A percentile compares a stretch with the other conserved stretches of the same genome.
phyloP scores from a whole-genome alignment of 2,888 invertebrate genomes.

The Gonocerus acuteangulatus region DNA sequence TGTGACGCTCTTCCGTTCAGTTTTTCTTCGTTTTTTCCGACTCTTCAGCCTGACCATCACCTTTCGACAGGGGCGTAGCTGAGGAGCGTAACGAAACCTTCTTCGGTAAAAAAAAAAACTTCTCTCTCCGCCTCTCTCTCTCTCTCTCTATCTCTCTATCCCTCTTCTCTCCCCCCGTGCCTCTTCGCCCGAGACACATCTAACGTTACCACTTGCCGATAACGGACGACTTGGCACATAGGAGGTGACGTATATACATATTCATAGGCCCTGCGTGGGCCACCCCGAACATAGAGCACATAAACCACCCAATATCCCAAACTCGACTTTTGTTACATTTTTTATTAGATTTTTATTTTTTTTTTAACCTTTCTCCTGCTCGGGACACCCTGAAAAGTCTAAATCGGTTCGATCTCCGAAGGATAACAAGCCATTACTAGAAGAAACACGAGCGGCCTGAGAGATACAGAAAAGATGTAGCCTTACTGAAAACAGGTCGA shows the following conservation, averaged over 20 bases:
- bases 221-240: constrained; percentile 9
- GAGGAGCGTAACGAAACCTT: too few species aligned
- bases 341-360: background rate
- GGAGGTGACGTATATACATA: background rate
- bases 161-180: background rate
- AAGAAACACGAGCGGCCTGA: too few species aligned
- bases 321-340: background rate
- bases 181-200: background rate
- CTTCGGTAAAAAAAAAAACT: too few species aligned
- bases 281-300: background rate
- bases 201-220: background rate
- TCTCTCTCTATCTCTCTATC: too few species aligned
- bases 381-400: too few species aligned
- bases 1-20: background rate
- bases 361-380: background rate
- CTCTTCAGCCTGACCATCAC: background rate
- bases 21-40: too few species aligned
- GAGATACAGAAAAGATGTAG: too few species aligned
- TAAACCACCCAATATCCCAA: background rate
- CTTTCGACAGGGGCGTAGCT: background rate
- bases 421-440: too few species aligned
- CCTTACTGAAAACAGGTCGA: too few species aligned
- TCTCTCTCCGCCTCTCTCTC: too few species aligned
- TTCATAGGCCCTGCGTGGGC: background rate
- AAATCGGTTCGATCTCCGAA: too few species aligned